Percentiles rank a stretch among this genome's conserved stretches.
These are phyloP conservation scores for Enteromius unitaeniatus DNA, from an alignment of 2,797 vertebrate genomes.

Conservation along the genomic window DNA sequence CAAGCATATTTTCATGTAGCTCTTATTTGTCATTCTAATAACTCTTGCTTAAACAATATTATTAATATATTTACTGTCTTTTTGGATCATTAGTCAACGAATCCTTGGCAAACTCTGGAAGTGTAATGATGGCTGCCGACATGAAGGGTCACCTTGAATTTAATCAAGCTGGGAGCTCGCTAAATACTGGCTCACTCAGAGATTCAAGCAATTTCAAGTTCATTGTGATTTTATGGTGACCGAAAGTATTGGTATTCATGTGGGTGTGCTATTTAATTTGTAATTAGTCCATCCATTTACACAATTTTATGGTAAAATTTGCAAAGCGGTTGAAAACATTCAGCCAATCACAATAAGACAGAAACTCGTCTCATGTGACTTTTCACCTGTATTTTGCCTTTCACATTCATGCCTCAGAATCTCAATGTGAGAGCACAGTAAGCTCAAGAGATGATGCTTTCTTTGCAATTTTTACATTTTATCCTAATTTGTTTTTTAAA, in stretches of 20 bases:
- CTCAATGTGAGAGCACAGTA: neutral
- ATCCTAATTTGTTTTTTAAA: neutral
- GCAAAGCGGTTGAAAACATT: neutral
- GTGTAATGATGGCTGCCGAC: neutral
- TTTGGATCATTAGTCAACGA: constrained; percentile 25
- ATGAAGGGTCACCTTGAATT: constrained; percentile 10
- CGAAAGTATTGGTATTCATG: neutral
- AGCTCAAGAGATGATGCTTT: neutral
- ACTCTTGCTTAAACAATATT: neutral
- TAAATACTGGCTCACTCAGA: neutral
- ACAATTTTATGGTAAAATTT: neutral
- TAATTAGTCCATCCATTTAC: neutral
- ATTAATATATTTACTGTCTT: neutral
- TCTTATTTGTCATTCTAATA: neutral
- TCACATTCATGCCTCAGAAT: neutral
- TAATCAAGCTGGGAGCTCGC: neutral
- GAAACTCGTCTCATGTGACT: neutral
- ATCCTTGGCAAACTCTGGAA: neutral
- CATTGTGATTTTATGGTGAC: neutral
- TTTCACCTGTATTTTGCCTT: neutral
- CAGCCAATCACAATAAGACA: neutral
- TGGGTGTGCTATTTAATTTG: neutral
- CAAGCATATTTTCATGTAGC: neutral
- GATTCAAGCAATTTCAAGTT: constrained; percentile 3
- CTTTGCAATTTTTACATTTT: neutral